Evolutionary conservation across 1,140 invertebrate species (phyloP).

Genomic region (Apis cerana): DNA sequence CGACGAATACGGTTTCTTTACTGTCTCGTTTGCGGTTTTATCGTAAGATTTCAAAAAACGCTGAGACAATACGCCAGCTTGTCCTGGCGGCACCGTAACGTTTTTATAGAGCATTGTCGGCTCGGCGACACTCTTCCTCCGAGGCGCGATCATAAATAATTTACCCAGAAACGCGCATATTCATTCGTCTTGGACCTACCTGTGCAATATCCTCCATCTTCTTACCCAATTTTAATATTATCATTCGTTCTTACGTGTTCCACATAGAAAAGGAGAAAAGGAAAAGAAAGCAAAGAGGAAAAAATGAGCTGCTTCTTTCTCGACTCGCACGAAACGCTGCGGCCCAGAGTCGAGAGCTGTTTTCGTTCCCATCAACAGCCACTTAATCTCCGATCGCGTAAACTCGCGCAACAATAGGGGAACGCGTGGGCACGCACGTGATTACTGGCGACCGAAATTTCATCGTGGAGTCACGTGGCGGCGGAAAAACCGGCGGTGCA

Average conservation of each 20-base stretch:
- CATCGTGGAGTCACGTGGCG: slow-evolving; percentile 72
- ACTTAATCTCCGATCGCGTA: slow-evolving; percentile 77
- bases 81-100: slow-evolving; percentile 26
- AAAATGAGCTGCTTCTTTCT: too few species aligned
- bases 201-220: neutral
- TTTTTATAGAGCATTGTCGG: slow-evolving; percentile 57
- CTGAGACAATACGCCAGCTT: slow-evolving; percentile 15
- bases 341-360: too few species aligned
- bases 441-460: slow-evolving; percentile 73
- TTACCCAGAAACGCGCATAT: slow-evolving; percentile 34
- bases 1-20: neutral
- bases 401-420: slow-evolving; percentile 67
- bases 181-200: slow-evolving; percentile 13
- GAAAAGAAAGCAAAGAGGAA: too few species aligned
- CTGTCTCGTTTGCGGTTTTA: slow-evolving; percentile 17
- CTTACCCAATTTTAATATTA: neutral
- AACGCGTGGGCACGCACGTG: slow-evolving; percentile 62
- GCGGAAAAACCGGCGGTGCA: slow-evolving; percentile 71
- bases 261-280: too few species aligned
- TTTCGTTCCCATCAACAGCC: slow-evolving; percentile 78
- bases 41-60: slow-evolving; percentile 25
- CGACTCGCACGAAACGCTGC: too few species aligned
- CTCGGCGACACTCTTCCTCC: slow-evolving; percentile 27
- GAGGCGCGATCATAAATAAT: slow-evolving; percentile 49
- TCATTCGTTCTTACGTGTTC: too few species aligned